These are phyloP conservation scores for Drosophila albomicans DNA, from an alignment of 1,140 invertebrate species.

Conservation along the genomic window DNA sequence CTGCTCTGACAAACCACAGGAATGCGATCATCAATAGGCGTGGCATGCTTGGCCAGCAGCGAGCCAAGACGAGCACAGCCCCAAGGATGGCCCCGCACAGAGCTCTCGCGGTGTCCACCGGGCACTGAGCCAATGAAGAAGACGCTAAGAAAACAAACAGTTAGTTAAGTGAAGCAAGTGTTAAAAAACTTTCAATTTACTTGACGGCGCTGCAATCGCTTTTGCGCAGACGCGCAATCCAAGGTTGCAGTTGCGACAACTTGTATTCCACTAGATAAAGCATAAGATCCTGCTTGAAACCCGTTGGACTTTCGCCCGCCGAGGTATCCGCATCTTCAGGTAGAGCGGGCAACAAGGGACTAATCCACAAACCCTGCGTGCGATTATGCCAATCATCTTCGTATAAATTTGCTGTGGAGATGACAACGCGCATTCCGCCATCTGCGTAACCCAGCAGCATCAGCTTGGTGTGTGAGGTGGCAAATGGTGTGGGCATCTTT, in stretches of 20 bases:
- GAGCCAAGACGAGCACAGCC: conserved; percentile 90
- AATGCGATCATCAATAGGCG: conserved; percentile 85
- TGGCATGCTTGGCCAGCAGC: conserved; percentile 88
- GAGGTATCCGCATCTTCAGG: conserved; percentile 86
- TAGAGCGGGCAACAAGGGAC: conserved; percentile 90
- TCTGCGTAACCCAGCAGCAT: conserved; percentile 94
- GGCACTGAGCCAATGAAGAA: conserved; percentile 94
- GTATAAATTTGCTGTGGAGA: conserved; percentile 97
- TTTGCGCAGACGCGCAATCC: conserved; percentile 90
- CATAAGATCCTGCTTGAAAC: conserved; percentile 94
- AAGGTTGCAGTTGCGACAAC: conserved; percentile 88
- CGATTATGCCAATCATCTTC: conserved; percentile 96
- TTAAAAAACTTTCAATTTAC: conserved; percentile 85
- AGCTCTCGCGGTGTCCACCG: conserved; percentile 89
- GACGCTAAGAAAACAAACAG: conserved; percentile 86
- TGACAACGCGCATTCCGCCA: conserved; percentile 92
- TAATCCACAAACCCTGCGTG: conserved; percentile 97
- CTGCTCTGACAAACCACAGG: conserved; percentile 92
- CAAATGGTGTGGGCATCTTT: conserved; percentile 91
- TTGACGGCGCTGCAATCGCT: conserved; percentile 93
- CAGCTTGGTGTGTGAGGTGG: conserved; percentile 97
- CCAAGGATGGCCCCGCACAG: conserved; percentile 86
- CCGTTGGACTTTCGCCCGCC: conserved; percentile 92
- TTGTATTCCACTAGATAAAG: conserved; percentile 93
- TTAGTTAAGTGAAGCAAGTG: neutral